These are phyloP conservation scores for Myrmecobius fasciatus DNA, from an alignment of 2,113 vertebrate genomes.

Conservation along the genomic window DNA sequence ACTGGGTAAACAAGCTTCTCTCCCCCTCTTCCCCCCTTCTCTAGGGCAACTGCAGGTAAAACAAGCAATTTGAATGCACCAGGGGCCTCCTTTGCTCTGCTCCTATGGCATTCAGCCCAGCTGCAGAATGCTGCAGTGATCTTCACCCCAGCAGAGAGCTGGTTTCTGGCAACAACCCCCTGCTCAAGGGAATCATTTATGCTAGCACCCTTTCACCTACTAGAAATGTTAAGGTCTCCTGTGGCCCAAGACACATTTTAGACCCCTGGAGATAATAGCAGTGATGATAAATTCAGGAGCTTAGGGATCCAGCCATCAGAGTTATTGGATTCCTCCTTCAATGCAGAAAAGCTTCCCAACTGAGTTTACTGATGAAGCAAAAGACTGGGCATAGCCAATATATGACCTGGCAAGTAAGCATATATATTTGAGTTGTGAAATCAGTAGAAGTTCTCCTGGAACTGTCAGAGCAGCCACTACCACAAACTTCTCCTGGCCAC, in stretches of 20 bases:
- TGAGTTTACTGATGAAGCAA: not conserved
- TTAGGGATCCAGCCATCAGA: not conserved
- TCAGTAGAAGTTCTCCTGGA: not conserved
- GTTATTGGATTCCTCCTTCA: not conserved
- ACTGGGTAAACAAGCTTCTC: slow-evolving; percentile 78
- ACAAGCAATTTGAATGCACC: not conserved
- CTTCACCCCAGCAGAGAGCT: not conserved
- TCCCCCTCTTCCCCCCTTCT: slow-evolving; percentile 39
- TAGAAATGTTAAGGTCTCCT: not conserved
- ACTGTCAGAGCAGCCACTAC: not conserved
- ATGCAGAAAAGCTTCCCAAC: not conserved
- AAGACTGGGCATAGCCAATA: not conserved
- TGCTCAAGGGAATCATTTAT: not conserved
- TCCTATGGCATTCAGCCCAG: slow-evolving; percentile 9
- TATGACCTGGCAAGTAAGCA: not conserved
- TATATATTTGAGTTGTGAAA: not conserved
- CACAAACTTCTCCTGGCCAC: not conserved
- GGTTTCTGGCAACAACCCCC: not conserved
- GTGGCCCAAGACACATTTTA: not conserved
- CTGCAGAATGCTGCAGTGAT: not conserved
- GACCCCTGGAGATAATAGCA: not conserved
- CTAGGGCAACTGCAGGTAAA: not conserved
- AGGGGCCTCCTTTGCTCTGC: not conserved
- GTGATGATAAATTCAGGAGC: not conserved
- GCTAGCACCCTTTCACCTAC: not conserved